Evolutionary conservation across 2,797 vertebrate species (phyloP).

Genomic region (Chiroxiphia lanceolata): DNA sequence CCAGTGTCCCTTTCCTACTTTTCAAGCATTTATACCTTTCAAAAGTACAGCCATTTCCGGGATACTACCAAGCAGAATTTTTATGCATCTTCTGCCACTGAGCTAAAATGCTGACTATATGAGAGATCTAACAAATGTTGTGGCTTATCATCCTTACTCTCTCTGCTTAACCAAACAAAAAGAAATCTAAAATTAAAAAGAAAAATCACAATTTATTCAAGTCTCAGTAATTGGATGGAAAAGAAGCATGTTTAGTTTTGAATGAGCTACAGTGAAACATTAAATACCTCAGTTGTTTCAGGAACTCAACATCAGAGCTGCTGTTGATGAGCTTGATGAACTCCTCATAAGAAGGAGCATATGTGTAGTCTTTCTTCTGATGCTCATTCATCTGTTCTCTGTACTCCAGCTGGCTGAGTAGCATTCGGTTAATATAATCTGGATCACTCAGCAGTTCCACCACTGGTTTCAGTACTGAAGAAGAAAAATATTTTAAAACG

Average conservation of each 20-base stretch:
- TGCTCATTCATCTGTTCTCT: constrained; percentile 93
- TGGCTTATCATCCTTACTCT: background rate
- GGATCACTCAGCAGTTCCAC: constrained; percentile 95
- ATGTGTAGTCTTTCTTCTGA: constrained; percentile 97
- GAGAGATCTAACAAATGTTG: background rate
- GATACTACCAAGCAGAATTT: background rate
- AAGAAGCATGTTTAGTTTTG: background rate
- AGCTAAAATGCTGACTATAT: background rate
- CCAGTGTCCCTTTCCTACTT: background rate
- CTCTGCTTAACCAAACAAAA: background rate
- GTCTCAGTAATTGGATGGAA: background rate
- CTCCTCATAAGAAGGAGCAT: constrained; percentile 96
- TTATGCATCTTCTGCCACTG: background rate
- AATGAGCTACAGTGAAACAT: background rate
- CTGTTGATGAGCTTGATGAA: constrained; percentile 98
- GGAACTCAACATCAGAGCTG: constrained; percentile 92
- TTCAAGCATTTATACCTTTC: background rate
- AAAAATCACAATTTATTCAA: background rate
- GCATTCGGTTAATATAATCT: constrained; percentile 94
- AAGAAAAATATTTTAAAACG: constrained; percentile 50
- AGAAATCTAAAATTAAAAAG: background rate
- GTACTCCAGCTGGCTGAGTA: constrained; percentile 93
- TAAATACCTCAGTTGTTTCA: constrained; percentile 94
- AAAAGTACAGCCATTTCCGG: background rate
- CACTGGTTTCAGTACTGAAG: constrained; percentile 88